A percentile compares a stretch with the other conserved stretches of the same genome.
phyloP scores from a whole-genome alignment of 1,140 invertebrate species.

The Spodoptera frugiperda region DNA sequence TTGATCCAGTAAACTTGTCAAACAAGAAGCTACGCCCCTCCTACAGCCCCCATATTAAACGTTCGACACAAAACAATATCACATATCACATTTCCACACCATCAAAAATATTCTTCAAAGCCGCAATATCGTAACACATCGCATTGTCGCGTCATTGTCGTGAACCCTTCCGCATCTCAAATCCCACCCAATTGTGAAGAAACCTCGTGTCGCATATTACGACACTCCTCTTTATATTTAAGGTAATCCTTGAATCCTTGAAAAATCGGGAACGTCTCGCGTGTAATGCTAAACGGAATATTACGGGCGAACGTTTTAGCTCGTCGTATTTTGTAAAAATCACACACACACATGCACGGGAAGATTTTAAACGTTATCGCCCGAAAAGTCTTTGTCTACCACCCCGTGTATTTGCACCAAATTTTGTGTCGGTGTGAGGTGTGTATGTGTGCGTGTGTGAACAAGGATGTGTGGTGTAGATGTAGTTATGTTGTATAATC shows the following conservation, averaged over 20 bases:
- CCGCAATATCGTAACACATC: slow-evolving; percentile 20
- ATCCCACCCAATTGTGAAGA: slow-evolving; percentile 10
- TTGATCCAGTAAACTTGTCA: not conserved
- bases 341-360: not conserved
- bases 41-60: not conserved
- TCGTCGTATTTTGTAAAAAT: not conserved
- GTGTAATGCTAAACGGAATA: not conserved
- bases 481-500: not conserved
- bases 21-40: not conserved
- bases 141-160: slow-evolving; percentile 3
- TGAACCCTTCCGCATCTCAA: not conserved
- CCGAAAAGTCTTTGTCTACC: not conserved
- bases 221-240: slow-evolving; percentile 28
- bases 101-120: not conserved
- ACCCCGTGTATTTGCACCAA: not conserved
- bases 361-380: not conserved
- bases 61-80: not conserved
- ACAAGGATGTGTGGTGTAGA: not conserved
- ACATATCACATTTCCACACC: not conserved
- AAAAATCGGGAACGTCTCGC: slow-evolving; percentile 21
- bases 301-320: not conserved
- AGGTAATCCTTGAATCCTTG: slow-evolving; percentile 35
- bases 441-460: slow-evolving; percentile 8
- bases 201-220: slow-evolving; percentile 21
- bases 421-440: not conserved